Evolutionary conservation across 2,113 vertebrate genomes (phyloP).

Genomic region (Ophthalmolycus amberensis): DNA sequence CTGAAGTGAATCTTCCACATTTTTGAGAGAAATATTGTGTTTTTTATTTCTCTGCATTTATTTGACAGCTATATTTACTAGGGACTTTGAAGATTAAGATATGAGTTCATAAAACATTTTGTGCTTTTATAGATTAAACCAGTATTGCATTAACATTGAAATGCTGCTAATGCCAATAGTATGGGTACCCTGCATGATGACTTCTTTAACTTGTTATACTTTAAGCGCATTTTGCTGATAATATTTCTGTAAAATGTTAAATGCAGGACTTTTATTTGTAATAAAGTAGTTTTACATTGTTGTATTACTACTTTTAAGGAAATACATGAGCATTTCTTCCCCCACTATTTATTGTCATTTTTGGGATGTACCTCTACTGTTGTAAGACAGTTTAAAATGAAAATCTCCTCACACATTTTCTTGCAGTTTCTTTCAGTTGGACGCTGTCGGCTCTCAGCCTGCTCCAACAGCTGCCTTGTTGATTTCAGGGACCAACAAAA

Average conservation of each 20-base stretch:
- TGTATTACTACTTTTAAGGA: background rate
- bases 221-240: background rate
- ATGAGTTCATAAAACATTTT: background rate
- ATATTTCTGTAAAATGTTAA: background rate
- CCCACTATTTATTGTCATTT: background rate
- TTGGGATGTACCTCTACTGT: background rate
- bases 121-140: background rate
- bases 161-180: background rate
- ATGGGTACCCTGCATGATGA: background rate
- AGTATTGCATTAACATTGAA: background rate
- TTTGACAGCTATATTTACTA: background rate
- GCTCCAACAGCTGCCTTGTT: constrained; percentile 26
- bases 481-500: constrained; percentile 32
- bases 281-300: background rate
- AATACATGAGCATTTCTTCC: background rate
- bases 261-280: background rate
- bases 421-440: background rate
- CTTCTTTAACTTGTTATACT: background rate
- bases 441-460: constrained; percentile 23
- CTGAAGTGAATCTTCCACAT: background rate
- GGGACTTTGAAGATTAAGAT: background rate
- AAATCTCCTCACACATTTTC: background rate
- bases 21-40: background rate
- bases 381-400: background rate
- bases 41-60: background rate